Base-by-base conservation (phyloP, 1,140 invertebrate species). In the Atta colombica region DNA sequence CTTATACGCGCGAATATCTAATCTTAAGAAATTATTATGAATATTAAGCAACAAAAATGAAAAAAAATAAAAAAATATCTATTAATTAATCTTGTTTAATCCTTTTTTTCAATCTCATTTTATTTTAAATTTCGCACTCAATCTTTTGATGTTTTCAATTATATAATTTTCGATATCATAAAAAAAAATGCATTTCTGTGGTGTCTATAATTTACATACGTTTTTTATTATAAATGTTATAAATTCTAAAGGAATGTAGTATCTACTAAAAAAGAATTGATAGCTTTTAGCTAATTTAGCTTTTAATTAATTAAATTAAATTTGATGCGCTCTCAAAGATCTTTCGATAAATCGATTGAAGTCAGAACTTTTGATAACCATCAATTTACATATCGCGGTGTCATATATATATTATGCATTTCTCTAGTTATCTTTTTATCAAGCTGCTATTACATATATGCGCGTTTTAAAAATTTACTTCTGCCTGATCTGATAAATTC, bases 1-100 rank as follows among this genome's bases (percentile, higher is more conserved):
- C 39, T 45, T 10, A 21, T 21, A 14, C 31, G 39, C 39, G 39
- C 1, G 39, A 45, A n/a, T 28, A n/a, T 12, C 18, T 78, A 21
- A 66, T 53, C 3, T 1, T 78, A 1, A 35, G 18, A 63, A 25
- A 25, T 16, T 5, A 4, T 61, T 10, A 31, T 12, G 12, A 53
- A 39, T 53, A 31, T 58, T 80, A 39, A 49, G 69, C n/a, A 25
- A 53, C 5, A 21, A 16, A 4, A n/a, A 45, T 8, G 28, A 16
- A 74, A 45, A 60, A 49, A 45, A 25, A 25, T 25, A 25, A 45
- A 35, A 35, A 35, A 5, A 35, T 35, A 7, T 12, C 6, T 31
- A 45, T 5, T 8, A 28, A 8, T 14, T 78, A 65, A 85, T 77
- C 6, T 61, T 4, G 7, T 21, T 53, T 72, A 39, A 82, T 82